Evolutionary conservation across 1,140 invertebrate species (phyloP), one percentile per base, ranked within the genome.

Genomic region (Drosophila nebulosa): DNA sequence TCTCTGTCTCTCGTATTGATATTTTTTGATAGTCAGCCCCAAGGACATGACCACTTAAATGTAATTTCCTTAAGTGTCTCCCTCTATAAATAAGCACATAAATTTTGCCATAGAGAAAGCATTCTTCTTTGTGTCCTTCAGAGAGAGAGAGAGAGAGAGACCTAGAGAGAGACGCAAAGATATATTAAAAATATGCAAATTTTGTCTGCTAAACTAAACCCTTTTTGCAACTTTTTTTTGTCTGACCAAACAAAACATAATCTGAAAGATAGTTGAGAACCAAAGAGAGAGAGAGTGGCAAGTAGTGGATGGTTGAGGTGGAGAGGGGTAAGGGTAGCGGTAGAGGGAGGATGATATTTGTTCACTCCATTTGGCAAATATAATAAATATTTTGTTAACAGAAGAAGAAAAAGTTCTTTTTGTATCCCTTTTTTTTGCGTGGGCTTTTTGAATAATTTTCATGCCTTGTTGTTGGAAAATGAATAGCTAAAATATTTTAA

Each of bases 151-250:
- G 30, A 53, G 57, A 56, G 60, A 27, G 64, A 36, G 30, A 53
- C 56, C 18, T 6, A 46, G 61, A 56, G 60, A 27, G 66, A 32
- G 27, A 53, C 1, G 27, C 3, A 71, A 69, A 86, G 61, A 86
- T 78, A 86, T 86, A 88, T 88, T 88, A 81, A 88, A 81, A 83
- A 86, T 88, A 86, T 86, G 83, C 78, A 88, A 86, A 86, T 85
- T 79, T 32, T 75, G 78, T 81, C 78, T 78, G 67, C 64, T 74
- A 42, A 62, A 58, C 80, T 85, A 75, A 85, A 85, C 80, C 81
- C 81, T 86, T 86, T 88, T 88, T 79, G 16, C 26, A 27, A 12
- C 75, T 64, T 80, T 67, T 18, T 46, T 18, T 10, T 46, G 39
- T 46, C 39, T 56, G 55, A 39, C 53, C 63, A 67, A 69, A 64